phyloP scores from a whole-genome alignment of 2,888 invertebrate genomes.

The Dexiosoma caninum region DNA sequence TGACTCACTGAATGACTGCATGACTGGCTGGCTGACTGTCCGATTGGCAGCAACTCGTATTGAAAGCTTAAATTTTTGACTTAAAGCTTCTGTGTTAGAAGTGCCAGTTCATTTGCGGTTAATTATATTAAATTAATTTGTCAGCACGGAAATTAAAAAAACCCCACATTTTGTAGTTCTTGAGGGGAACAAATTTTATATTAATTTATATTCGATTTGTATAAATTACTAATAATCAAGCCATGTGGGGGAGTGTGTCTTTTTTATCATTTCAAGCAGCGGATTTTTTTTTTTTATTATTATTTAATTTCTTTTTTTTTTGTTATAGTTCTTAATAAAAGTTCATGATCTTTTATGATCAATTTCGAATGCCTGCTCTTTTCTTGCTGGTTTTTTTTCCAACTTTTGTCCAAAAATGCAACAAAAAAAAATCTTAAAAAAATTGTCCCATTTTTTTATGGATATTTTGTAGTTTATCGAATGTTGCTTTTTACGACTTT shows the following conservation, averaged over 20 bases:
- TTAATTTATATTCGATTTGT: conserved; percentile 56
- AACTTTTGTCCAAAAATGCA: too few species aligned
- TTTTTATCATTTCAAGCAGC: conserved; percentile 13
- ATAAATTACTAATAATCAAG: conserved; percentile 40
- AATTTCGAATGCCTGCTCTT: conserved; percentile 48
- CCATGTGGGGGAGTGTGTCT: conserved; percentile 50
- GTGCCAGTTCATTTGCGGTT: conserved; percentile 63
- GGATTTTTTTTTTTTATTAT: conserved; percentile 20
- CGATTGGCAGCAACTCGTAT: conserved; percentile 11
- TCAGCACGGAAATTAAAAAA: conserved; percentile 68
- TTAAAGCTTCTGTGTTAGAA: conserved; percentile 36
- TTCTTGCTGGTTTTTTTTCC: neutral
- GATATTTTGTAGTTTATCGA: conserved; percentile 25
- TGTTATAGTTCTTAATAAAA: conserved; percentile 46
- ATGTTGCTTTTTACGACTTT: conserved; percentile 18
- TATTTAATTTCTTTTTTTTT: conserved; percentile 17
- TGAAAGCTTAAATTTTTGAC: conserved; percentile 24
- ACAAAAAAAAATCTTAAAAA: conserved; percentile 38
- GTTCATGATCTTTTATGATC: conserved; percentile 62
- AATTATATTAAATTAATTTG: conserved; percentile 76
- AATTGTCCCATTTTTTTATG: conserved; percentile 43
- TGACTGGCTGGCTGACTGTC: neutral
- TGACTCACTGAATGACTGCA: neutral
- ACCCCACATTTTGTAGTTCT: conserved; percentile 43
- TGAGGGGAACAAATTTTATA: neutral